phyloP scores from a whole-genome alignment of 2,888 invertebrate genomes.

The Spodoptera littoralis region DNA sequence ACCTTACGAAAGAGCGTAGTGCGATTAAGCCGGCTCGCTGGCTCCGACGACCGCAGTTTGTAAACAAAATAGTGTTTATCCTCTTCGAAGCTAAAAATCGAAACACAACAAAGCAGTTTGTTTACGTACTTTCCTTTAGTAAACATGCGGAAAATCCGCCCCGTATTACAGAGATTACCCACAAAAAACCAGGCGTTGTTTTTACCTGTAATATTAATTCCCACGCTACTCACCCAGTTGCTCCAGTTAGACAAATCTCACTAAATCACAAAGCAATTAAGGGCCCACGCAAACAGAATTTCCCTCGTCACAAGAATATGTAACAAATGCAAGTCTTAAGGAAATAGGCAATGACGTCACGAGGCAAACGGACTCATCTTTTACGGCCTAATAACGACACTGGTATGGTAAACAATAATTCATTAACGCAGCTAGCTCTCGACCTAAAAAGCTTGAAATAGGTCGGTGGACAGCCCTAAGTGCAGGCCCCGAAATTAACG shows the following conservation, averaged over 20 bases:
- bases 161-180: background rate
- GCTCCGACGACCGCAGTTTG: no score
- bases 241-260: conserved; percentile 10
- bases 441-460: conserved; percentile 76
- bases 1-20: no score
- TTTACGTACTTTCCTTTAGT: background rate
- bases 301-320: conserved; percentile 6
- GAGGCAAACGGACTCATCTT: conserved; percentile 61
- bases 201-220: conserved; percentile 3
- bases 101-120: no score
- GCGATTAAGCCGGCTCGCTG: no score
- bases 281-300: conserved; percentile 18
- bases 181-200: conserved; percentile 12
- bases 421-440: conserved; percentile 73
- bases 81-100: no score
- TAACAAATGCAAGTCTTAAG: conserved; percentile 28
- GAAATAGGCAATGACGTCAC: conserved; percentile 48
- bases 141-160: no score
- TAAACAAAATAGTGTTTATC: no score
- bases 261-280: conserved; percentile 23
- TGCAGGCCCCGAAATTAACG: conserved; percentile 62
- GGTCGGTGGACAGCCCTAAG: conserved; percentile 64
- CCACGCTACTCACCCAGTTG: background rate
- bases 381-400: conserved; percentile 73
- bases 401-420: conserved; percentile 80